These are phyloP conservation scores for Andrena dorsata DNA, from an alignment of 2,888 invertebrate species.

Conservation along the genomic window DNA sequence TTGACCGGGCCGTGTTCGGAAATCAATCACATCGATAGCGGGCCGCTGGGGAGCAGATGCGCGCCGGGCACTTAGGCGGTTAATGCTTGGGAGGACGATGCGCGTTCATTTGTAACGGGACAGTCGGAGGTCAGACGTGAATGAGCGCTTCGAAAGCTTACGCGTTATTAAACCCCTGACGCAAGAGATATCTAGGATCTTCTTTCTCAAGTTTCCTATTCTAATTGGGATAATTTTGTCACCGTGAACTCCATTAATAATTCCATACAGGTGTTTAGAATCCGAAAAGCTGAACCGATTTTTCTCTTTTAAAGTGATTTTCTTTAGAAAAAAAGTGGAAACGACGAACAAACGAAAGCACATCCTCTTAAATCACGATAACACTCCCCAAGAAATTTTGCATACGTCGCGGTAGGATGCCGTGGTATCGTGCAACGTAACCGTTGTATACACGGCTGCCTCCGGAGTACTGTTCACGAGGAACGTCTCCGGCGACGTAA, in stretches of 20 bases:
- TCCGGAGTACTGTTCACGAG: slow-evolving; percentile 29
- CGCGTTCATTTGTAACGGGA: slow-evolving; percentile 37
- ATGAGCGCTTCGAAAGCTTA: not conserved
- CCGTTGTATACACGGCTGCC: slow-evolving; percentile 15
- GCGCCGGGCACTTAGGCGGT: slow-evolving; percentile 33
- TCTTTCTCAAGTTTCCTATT: no score
- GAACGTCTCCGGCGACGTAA: slow-evolving; percentile 20
- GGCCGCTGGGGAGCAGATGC: slow-evolving; percentile 3
- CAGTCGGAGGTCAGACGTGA: slow-evolving; percentile 39
- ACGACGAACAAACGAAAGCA: not conserved
- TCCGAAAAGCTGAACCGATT: not conserved
- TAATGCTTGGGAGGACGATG: slow-evolving; percentile 30
- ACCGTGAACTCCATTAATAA: no score
- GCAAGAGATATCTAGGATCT: no score
- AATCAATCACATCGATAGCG: slow-evolving; percentile 52
- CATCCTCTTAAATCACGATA: slow-evolving; percentile 20
- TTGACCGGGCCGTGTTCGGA: slow-evolving; percentile 37
- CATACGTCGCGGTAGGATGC: slow-evolving; percentile 27
- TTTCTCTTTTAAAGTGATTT: not conserved
- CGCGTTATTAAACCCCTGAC: not conserved
- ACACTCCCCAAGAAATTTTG: slow-evolving; percentile 28
- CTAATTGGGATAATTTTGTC: no score
- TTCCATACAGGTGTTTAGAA: no score
- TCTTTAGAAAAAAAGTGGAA: slow-evolving; percentile 5
- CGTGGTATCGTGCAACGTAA: slow-evolving; percentile 14